Percentiles rank a stretch among this genome's conserved stretches.
These are phyloP conservation scores for Eretmochelys imbricata DNA, from an alignment of 2,113 vertebrate species.

Conservation along the genomic window DNA sequence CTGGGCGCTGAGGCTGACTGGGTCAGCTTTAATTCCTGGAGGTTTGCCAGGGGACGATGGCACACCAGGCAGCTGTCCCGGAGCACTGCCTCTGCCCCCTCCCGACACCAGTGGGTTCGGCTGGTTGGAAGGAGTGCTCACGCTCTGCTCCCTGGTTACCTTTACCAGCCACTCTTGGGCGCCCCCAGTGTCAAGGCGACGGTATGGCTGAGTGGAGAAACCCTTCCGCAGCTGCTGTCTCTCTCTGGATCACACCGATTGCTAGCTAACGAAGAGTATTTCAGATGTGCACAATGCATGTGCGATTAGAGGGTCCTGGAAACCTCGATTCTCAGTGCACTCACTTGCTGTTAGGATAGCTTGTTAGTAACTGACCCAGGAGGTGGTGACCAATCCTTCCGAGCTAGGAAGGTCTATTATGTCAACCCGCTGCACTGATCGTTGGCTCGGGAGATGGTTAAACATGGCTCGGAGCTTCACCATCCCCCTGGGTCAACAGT, in stretches of 20 bases:
- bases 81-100: background rate
- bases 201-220: background rate
- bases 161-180: background rate
- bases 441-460: background rate
- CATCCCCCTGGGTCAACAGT: background rate
- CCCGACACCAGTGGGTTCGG: background rate
- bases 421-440: background rate
- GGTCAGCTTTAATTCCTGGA: background rate
- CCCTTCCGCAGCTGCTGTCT: background rate
- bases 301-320: background rate
- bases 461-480: background rate
- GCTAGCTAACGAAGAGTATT: background rate
- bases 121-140: background rate
- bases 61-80: background rate
- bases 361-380: background rate
- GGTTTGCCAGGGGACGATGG: background rate
- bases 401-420: background rate
- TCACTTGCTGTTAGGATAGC: background rate
- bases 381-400: background rate
- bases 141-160: background rate
- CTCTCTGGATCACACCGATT: background rate
- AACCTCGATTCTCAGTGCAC: background rate
- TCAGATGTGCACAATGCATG: background rate
- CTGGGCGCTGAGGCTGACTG: too few species aligned
- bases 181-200: too few species aligned